Base-by-base conservation (phyloP, 2,888 invertebrate species). In the Sacculina carcini region DNA sequence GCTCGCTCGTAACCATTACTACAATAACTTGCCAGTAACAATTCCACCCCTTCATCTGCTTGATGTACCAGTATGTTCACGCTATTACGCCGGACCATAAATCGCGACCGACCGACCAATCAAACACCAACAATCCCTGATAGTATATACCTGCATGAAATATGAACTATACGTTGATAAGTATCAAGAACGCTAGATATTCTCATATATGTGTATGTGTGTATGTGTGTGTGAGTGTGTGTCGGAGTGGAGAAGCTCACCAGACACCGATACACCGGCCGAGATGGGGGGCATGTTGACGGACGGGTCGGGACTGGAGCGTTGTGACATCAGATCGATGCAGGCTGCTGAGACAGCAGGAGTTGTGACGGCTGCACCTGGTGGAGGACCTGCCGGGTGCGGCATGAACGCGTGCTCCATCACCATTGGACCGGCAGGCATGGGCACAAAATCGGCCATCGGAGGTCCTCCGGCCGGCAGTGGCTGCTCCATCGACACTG, bases 401-500 rank as follows among this genome's bases (percentile, higher is more conserved):
- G 51, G 51, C 52, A 56, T 52, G 54, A 55, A 56, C 51, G 54
- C 53, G 12, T 52, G 52, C 2, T 52, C 51, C 28, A 53, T 54
- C 21, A 50, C 49, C 12, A 55, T 53, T 4, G 56, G 56, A 7
- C 54, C 54, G 12, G 40, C 52, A 19, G 52, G 52, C 28, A 56
- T 47, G 10, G 34, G 53, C 36, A 47, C 52, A 44, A 53, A 53
- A 19, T 50, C 55, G 10, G 52, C 54, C 51, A 56, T 53, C 28
- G 55, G 55, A n/a, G 42, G 42, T 5, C 56, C 56, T 19, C 56
- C 56, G 23, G 56, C 55, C 26, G 56, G 56, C 29, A 56, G 53
- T 12, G 56, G 56, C 53, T 56, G 56, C 51, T 56, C 56, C 56
- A 56, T 56, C 24, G 55, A 53, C 16, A 55, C 55, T 9, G 53